These are phyloP conservation scores for Rallus limicola DNA, from an alignment of 2,113 vertebrate genomes.

Conservation along the genomic window DNA sequence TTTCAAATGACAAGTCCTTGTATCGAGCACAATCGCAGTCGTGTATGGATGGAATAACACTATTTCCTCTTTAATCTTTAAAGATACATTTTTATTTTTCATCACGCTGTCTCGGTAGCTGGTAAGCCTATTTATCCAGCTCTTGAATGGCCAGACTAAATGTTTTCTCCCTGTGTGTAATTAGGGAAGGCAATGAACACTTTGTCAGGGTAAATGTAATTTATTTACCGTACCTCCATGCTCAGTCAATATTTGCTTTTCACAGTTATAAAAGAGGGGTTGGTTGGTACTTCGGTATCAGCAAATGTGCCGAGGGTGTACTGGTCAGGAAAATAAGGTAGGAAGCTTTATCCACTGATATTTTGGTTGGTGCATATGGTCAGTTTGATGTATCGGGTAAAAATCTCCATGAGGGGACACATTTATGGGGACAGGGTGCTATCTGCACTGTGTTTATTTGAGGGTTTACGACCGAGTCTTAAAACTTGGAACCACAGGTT, in stretches of 20 bases:
- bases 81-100: slow-evolving; percentile 37
- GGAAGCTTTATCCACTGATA: not conserved
- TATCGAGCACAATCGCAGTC: slow-evolving; percentile 12
- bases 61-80: slow-evolving; percentile 33
- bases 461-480: not conserved
- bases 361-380: not conserved
- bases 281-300: slow-evolving; percentile 23
- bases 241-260: slow-evolving; percentile 68
- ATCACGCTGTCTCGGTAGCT: not conserved
- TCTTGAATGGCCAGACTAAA: slow-evolving; percentile 39
- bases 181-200: slow-evolving; percentile 52
- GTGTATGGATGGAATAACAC: not conserved
- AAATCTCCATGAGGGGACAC: not conserved
- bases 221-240: slow-evolving; percentile 52
- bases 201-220: slow-evolving; percentile 50
- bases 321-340: not conserved
- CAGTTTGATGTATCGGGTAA: not conserved
- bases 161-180: slow-evolving; percentile 46
- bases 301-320: not conserved
- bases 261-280: slow-evolving; percentile 30
- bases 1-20: slow-evolving; percentile 23
- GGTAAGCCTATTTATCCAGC: slow-evolving; percentile 45
- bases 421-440: not conserved
- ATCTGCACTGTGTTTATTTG: not conserved
- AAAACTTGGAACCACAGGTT: not conserved